phyloP scores from a whole-genome alignment of 2,888 invertebrate species.

The Caenorhabditis sp. region DNA sequence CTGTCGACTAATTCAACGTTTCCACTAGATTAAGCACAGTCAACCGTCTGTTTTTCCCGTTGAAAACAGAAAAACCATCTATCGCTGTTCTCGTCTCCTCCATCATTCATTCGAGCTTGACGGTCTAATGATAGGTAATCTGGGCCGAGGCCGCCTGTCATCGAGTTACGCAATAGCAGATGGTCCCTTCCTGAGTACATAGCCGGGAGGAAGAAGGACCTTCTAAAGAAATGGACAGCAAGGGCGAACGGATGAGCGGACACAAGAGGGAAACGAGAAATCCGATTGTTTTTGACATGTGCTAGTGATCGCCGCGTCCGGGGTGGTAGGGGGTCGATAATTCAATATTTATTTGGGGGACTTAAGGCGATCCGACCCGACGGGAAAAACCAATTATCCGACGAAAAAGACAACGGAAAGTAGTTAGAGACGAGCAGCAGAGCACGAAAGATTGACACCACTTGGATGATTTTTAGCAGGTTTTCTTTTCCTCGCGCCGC shows the following conservation, averaged over 20 bases:
- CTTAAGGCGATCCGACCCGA: conserved; percentile 1
- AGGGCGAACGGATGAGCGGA: conserved; percentile 16
- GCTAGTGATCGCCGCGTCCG: conserved; percentile 22
- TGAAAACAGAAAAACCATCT: not conserved
- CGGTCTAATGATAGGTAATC: conserved; percentile 33
- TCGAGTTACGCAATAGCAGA: conserved; percentile 50
- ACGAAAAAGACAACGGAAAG: conserved; percentile 14
- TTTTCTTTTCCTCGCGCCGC: not conserved
- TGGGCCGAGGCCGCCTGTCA: conserved; percentile 18
- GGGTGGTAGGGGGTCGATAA: conserved; percentile 19
- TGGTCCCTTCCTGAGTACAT: conserved; percentile 25
- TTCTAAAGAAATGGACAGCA: not conserved
- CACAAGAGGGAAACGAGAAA: conserved; percentile 4
- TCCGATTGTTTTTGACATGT: conserved; percentile 23
- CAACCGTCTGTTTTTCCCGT: too few relatives aligned
- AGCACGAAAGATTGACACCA: conserved; percentile 1
- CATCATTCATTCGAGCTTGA: not conserved
- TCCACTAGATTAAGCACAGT: conserved; percentile 35
- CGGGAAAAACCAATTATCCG: conserved; percentile 1
- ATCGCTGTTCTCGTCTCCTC: not conserved
- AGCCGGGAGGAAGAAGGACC: not conserved
- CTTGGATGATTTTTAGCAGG: conserved; percentile 17
- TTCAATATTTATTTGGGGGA: conserved; percentile 22
- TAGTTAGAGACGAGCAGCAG: not conserved
- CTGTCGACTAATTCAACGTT: conserved; percentile 14